These are phyloP conservation scores for Tethea ocularis DNA, from an alignment of 2,888 invertebrate genomes.

Conservation along the genomic window DNA sequence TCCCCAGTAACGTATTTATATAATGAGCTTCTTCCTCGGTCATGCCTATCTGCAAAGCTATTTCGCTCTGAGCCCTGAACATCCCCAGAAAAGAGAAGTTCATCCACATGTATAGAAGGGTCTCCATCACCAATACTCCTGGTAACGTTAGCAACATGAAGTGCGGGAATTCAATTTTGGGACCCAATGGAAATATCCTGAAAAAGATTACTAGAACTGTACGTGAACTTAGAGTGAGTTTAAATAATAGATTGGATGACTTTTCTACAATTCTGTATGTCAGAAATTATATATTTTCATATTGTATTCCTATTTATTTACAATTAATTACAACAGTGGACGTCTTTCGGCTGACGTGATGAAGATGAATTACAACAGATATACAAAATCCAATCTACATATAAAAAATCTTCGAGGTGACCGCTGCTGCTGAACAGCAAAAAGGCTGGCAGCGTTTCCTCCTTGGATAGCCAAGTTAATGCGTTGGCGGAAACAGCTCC, in stretches of 20 bases:
- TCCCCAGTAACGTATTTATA: constrained; percentile 49
- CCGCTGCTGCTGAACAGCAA: no score
- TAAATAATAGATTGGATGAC: no score
- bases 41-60: constrained; percentile 57
- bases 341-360: no score
- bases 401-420: no score
- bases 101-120: constrained; percentile 66
- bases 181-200: constrained; percentile 59
- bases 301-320: no score
- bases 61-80: constrained; percentile 58
- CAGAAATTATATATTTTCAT: no score
- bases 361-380: background rate
- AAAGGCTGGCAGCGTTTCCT: no score
- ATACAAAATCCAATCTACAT: no score
- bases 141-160: constrained; percentile 65
- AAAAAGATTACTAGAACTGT: background rate
- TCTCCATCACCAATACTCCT: constrained; percentile 63
- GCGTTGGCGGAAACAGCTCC: no score
- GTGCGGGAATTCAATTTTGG: constrained; percentile 65
- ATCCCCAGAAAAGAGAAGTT: constrained; percentile 70
- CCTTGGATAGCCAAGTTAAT: no score
- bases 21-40: constrained; percentile 65
- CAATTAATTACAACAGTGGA: no score
- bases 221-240: background rate
- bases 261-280: no score